Evolutionary conservation across 2,888 invertebrate genomes (phyloP), one percentile per base, ranked within the genome.

Genomic region (Philopedon plagiatum): DNA sequence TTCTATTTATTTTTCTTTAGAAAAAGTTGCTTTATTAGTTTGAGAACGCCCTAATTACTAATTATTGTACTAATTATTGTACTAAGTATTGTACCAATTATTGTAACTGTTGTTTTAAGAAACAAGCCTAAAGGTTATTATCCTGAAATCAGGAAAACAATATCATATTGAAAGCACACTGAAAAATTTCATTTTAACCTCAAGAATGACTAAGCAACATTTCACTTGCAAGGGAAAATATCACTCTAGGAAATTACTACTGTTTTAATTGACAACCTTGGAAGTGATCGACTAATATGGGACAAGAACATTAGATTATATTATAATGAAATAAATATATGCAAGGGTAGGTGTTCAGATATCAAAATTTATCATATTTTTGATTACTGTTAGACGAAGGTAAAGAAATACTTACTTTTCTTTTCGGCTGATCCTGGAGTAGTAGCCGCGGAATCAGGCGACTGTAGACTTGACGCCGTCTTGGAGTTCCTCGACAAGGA

Each of bases 381-480:
- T 26, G 26, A 26, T 26, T 26, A 7, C 34, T n/a, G n/a, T n/a
- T 34, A 34, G 2, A 34, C 9, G 9, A 11, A 9, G 11, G 34
- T 2, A 34, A 34, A 34, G 2, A 13, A 39, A 21, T 46, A 46
- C 88, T 86, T 85, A 94, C 94, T 93, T 87, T 94, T 94, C 85
- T 93, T 94, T 58, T 92, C 89, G 68, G 85, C 73, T 77, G 88
- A 85, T 81, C 84, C 82, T 1, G 85, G 85, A 5, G 86, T 84
- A 21, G 82, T 84, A 7, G 86, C 85, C 70, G 86, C 85, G 18
- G 87, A 90, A 81, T 94, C 94, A 8, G 94, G 94, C 70, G 94
- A 94, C 86, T 92, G 93, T 58, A 90, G 84, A 76, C 87, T 88
- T n/a, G 69, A 69, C 23, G 88, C 88, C 73, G 89, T 84, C 76